Conservation (phyloP, 2,113 vertebrate species). For the Elephas maximus region DNA sequence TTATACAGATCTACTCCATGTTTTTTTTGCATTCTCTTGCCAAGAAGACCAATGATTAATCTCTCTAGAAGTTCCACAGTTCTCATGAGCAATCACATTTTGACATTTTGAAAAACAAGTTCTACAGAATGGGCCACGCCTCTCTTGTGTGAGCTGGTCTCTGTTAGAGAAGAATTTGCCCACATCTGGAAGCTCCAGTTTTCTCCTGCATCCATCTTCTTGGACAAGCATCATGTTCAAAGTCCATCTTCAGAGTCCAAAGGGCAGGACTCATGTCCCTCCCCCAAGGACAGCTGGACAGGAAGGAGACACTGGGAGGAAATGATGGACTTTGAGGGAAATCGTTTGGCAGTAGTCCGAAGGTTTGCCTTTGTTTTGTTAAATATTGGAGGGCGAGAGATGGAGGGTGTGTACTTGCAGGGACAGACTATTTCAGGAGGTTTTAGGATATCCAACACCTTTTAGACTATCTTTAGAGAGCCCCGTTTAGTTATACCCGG, state of each 20-base stretch:
- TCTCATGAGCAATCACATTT: slow-evolving; percentile 66
- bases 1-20: slow-evolving; percentile 60
- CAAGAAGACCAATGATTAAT: slow-evolving; percentile 77
- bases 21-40: slow-evolving; percentile 81
- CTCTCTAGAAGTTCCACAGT: slow-evolving; percentile 31
- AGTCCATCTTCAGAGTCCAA: not conserved
- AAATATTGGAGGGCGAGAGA: not conserved
- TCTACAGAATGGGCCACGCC: not conserved
- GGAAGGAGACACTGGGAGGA: not conserved
- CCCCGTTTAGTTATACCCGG: not conserved
- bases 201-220: not conserved
- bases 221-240: not conserved
- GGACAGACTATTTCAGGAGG: not conserved
- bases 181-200: not conserved
- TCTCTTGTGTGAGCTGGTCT: not conserved
- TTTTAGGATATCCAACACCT: not conserved
- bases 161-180: not conserved
- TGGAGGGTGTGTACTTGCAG: not conserved
- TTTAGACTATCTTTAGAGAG: too few species aligned
- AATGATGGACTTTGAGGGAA: not conserved
- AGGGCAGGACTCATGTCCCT: not conserved
- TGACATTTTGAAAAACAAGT: not conserved
- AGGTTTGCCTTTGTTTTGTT: not conserved
- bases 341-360: not conserved
- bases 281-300: not conserved